These are phyloP conservation scores for Halichondria panicea DNA, from an alignment of 37 sponge, comb jelly and placozoan species.

Conservation along the genomic window DNA sequence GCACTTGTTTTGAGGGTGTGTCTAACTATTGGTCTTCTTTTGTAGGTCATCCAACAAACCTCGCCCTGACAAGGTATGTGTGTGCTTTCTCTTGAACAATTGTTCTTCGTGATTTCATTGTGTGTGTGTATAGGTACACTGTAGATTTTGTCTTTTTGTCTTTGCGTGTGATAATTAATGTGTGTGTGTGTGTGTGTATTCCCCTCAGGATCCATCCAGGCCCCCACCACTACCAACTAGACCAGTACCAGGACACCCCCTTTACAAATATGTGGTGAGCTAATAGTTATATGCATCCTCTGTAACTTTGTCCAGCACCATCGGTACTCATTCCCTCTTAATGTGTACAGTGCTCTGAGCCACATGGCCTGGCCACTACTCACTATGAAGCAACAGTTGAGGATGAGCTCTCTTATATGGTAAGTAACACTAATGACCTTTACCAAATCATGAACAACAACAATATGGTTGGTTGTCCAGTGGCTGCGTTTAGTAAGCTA, in stretches of 20 bases:
- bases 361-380: constrained; percentile 61
- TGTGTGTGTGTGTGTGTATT: too few relatives aligned
- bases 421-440: not conserved
- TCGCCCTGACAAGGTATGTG: too few relatives aligned
- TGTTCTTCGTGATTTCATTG: too few relatives aligned
- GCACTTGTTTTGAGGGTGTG: too few relatives aligned
- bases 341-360: constrained; percentile 38
- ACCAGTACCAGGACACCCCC: constrained; percentile 66
- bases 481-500: too few relatives aligned
- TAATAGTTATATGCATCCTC: not conserved
- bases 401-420: constrained; percentile 63
- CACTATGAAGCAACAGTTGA: constrained; percentile 32
- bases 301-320: not conserved
- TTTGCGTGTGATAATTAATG: too few relatives aligned
- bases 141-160: not conserved
- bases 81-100: too few relatives aligned
- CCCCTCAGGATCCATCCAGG: not conserved
- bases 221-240: constrained; percentile 68
- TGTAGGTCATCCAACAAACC: too few relatives aligned
- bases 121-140: not conserved
- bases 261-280: constrained; percentile 74
- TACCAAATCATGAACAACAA: not conserved
- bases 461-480: too few relatives aligned
- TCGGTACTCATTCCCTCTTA: not conserved
- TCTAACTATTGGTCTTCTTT: too few relatives aligned